Conservation (phyloP, 2,888 invertebrate genomes). For the Orthosia gothica region DNA sequence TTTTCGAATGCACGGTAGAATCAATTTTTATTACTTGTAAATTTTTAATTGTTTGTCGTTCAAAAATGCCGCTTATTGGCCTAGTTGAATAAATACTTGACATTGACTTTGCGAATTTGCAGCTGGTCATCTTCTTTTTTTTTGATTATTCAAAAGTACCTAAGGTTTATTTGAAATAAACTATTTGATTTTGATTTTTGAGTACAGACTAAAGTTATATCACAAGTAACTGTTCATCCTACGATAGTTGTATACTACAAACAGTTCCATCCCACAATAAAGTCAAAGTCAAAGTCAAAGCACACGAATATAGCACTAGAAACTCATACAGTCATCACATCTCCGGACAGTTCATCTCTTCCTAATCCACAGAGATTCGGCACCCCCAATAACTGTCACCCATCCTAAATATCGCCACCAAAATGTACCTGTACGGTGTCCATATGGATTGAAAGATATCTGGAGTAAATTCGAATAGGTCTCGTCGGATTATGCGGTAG, state of each 20-base stretch:
- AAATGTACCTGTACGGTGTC: conserved; percentile 18
- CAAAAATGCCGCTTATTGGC: too few species aligned
- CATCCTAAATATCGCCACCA: conserved; percentile 16
- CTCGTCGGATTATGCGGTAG: not conserved
- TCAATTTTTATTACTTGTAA: too few species aligned
- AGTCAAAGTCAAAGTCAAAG: too few species aligned
- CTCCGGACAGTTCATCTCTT: not conserved
- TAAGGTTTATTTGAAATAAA: too few species aligned
- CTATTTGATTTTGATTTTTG: too few species aligned
- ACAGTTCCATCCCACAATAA: not conserved
- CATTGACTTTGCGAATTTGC: too few species aligned
- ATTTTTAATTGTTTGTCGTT: too few species aligned
- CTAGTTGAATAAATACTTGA: too few species aligned
- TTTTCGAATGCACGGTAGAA: too few species aligned
- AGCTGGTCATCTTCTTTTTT: too few species aligned
- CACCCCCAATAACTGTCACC: conserved; percentile 43
- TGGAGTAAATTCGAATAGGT: conserved; percentile 8
- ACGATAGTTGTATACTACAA: not conserved
- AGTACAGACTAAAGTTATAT: not conserved
- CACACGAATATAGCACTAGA: too few species aligned
- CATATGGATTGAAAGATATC: conserved; percentile 28
- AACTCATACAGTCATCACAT: conserved; percentile 4
- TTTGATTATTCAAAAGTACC: too few species aligned
- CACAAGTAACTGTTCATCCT: not conserved
- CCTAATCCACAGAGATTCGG: conserved; percentile 30